Percentiles rank a stretch among this genome's conserved stretches.
Evolutionary conservation across 2,888 invertebrate genomes (phyloP).

Genomic region (Craniophora ligustri): DNA sequence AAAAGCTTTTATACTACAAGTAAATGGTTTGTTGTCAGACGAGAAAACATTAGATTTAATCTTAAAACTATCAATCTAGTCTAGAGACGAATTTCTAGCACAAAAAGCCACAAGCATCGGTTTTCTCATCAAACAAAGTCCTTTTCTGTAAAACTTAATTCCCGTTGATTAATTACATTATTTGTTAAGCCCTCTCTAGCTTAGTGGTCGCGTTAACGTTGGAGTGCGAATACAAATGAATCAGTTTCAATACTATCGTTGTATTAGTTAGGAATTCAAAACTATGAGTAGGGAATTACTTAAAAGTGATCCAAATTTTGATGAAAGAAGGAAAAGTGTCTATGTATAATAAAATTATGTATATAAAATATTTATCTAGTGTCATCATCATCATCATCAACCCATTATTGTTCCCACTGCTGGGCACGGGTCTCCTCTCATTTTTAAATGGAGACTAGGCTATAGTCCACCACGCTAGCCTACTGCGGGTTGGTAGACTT

Average conservation of each 20-base stretch:
- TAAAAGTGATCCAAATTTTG: slow-evolving; percentile 23
- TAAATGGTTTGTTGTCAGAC: no score
- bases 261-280: slow-evolving; percentile 13
- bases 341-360: no score
- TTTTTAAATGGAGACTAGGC: no score
- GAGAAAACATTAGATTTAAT: no score
- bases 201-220: background rate
- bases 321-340: background rate
- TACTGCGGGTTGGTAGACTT: background rate
- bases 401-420: no score
- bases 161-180: slow-evolving; percentile 40
- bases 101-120: background rate
- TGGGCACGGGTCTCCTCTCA: no score
- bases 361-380: no score
- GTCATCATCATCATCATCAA: no score
- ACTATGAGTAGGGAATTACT: background rate
- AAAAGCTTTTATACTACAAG: no score
- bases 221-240: slow-evolving; percentile 21
- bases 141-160: slow-evolving; percentile 30
- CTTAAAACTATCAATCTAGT: background rate
- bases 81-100: background rate
- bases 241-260: slow-evolving; percentile 13
- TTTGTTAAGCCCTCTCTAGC: slow-evolving; percentile 18
- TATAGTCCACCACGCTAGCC: no score
- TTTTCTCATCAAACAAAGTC: slow-evolving; percentile 20